phyloP scores from a whole-genome alignment of 1,140 invertebrate species.

The Hypothenemus hampei region DNA sequence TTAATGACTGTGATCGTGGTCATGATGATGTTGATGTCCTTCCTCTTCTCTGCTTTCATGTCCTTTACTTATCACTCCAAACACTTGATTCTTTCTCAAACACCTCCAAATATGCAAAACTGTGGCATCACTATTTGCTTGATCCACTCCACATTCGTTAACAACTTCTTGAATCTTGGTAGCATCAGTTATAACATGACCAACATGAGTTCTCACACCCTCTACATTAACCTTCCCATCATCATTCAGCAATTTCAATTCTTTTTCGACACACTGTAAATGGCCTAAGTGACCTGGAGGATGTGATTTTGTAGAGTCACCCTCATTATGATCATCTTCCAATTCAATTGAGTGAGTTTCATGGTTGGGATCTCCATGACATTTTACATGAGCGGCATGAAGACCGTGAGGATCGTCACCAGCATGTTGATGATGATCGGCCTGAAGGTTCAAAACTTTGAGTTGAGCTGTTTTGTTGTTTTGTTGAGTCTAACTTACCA shows the following conservation, averaged over 20 bases:
- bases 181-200: slow-evolving; percentile 4
- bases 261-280: slow-evolving; percentile 7
- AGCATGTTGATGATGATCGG: no score
- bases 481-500: no score
- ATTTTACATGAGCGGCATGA: slow-evolving; percentile 1
- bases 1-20: no score
- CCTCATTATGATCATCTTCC: not conserved
- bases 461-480: no score
- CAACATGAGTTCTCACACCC: slow-evolving; percentile 5
- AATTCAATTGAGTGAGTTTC: not conserved
- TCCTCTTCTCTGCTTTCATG: not conserved
- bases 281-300: not conserved
- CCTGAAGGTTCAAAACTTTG: no score
- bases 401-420: slow-evolving; percentile 4
- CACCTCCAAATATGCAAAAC: slow-evolving; percentile 1
- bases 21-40: slow-evolving; percentile 4
- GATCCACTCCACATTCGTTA: slow-evolving; percentile 1
- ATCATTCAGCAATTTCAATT: not conserved
- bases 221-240: slow-evolving; percentile 7
- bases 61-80: not conserved
- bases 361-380: not conserved
- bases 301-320: not conserved
- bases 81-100: slow-evolving; percentile 3
- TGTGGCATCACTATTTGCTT: slow-evolving; percentile 4
- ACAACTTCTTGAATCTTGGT: slow-evolving; percentile 6